Evolutionary conservation across 2,888 invertebrate genomes (phyloP), one percentile per base, ranked within the genome.

Genomic region (Eupithecia tripunctaria): DNA sequence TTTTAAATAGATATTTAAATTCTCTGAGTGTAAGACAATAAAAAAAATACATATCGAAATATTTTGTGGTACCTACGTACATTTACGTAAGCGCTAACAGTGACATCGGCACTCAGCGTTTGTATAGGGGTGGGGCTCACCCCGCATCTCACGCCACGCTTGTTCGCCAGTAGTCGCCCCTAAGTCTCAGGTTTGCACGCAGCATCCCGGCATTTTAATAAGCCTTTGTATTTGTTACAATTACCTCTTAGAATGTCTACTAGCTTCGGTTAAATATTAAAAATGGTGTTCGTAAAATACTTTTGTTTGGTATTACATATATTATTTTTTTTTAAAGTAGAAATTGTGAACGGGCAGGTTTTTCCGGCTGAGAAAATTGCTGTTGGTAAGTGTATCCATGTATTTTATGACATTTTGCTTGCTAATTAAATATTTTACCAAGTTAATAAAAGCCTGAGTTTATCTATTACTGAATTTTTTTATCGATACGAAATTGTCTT

Each of bases 161-260:
- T 84, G 85, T 81, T 85, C 83, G 86, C 87, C 89, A 88, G 89
- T 92, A 94, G 94, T 94, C 89, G 94, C 89, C 92, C 90, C 90
- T 85, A 89, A 92, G 93, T 92, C 93, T 90, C 91, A 92, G 92
- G 91, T 92, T 93, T 89, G 93, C 87, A 86, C 93, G 86, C 92
- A 93, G 92, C 93, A 93, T 93, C 91, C 89, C 85, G 81, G 81
- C 84, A 79, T 80, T 85, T 86, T 86, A 86, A 82, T 86, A 86
- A 82, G 85, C 82, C 78, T 73, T 82, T 71, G 43, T 74, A 73
- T 77, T 65, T 66, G 68, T 56, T 65, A 70, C 69, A 72, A 79
- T 79, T 77, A 77, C 15, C 10, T n/a, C 69, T 27, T 69, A 72
- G 1, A 64, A 38, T 38, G 38, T 64, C 14, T 25, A 12, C 6